A percentile compares a stretch with the other conserved stretches of the same genome.
Evolutionary conservation across 2,113 vertebrate species (phyloP).

Genomic region (Semnopithecus entellus): DNA sequence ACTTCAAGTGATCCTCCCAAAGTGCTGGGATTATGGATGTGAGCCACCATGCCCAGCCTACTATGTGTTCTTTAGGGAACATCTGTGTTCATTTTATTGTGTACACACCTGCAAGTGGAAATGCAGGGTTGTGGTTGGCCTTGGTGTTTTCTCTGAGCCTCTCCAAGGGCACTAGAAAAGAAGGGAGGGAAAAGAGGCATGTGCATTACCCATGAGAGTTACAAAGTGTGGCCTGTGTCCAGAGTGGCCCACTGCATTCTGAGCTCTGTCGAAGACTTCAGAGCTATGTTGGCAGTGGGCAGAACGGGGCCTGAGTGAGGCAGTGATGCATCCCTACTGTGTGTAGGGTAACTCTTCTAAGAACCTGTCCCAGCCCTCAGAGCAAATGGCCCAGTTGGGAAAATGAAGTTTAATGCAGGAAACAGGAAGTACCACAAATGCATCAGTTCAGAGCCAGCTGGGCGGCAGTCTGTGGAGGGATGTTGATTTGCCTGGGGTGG

Average conservation of each 20-base stretch:
- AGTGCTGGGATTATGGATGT: too few species aligned
- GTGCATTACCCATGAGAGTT: background rate
- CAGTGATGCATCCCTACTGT: background rate
- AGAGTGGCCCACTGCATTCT: background rate
- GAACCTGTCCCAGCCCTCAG: background rate
- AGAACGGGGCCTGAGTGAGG: background rate
- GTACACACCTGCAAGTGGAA: too few species aligned
- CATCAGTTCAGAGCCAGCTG: background rate
- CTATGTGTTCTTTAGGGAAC: background rate
- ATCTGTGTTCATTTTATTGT: rapidly evolving
- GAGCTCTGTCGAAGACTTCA: background rate
- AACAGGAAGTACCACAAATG: background rate
- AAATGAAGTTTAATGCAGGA: background rate
- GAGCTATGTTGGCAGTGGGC: background rate
- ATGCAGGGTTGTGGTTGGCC: background rate
- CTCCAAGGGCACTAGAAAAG: background rate
- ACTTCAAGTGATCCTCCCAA: too few species aligned
- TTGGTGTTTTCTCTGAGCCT: background rate
- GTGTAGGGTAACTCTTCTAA: background rate
- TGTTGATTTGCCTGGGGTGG: background rate
- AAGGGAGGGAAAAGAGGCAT: background rate
- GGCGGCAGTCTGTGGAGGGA: background rate
- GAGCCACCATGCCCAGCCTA: too few species aligned
- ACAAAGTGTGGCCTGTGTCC: background rate
- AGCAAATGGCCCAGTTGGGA: background rate